Base-by-base conservation (phyloP, 2,113 vertebrate genomes). In the Seriola rivoliana region DNA sequence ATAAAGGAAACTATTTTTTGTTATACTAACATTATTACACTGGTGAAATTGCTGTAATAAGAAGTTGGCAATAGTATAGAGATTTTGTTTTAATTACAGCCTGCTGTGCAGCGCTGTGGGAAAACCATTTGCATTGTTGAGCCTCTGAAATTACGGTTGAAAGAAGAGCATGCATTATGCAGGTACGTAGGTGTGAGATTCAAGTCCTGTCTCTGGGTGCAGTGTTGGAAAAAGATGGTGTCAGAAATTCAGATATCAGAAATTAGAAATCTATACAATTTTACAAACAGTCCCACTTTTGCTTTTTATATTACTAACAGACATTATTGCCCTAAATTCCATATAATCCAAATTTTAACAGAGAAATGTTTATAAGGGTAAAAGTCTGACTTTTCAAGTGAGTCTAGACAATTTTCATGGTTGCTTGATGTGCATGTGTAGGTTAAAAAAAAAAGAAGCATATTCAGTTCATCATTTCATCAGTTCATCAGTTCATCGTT, bases 141-240 rank as follows among this genome's bases (percentile, higher is more conserved):
- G 48, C 23, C 36, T 64, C 16, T 34, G 14, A 64, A 44, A 71
- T 62, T 19, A 63, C 23, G 48, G 23, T 17, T 64, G 23, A 79
- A 32, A 71, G 73, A 67, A 11, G 36, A 66, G 62, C 48, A 55
- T 57, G 73, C 23, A 77, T 77, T 58, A 67, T 58, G 48, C 59
- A 55, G 36, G n/a, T 64, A 23, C 32, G 34, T 62, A 21, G 67
- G 57, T 40, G n/a, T 40, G 44, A 52, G 40, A 63, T 42, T 63
- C 58, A 23, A 57, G 9, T 64, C 38, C 50, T 46, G 58, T n/a
- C 16, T n/a, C 46, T 63, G 42, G 42, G 59, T 57, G 36, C 34
- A 46, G 36, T 23, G 40, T 21, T 58, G 12, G 38, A 23, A 23
- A 68, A 23, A 36, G 42, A 29, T 48, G 23, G 25, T 23, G 29